Conservation (phyloP, 2,113 vertebrate species). For the Trochalopteron elliotii region DNA sequence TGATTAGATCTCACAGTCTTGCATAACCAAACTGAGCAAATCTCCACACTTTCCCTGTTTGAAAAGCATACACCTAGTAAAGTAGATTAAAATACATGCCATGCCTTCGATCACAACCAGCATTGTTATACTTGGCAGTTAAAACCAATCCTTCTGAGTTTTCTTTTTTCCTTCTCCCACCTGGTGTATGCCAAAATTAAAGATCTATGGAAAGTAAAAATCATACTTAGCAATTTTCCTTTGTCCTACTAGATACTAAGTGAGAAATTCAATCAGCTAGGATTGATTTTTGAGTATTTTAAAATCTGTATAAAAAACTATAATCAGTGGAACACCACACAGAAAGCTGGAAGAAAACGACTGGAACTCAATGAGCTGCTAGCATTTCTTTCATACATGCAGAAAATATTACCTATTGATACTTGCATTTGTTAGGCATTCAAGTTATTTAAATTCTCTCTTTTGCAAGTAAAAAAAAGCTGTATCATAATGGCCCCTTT, state of each 20-base stretch:
- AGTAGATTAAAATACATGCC: slow-evolving; percentile 19
- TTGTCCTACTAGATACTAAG: not conserved
- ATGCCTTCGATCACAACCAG: not conserved
- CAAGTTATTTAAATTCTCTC: not conserved
- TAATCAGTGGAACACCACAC: not conserved
- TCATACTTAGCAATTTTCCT: not conserved
- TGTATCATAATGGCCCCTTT: not conserved
- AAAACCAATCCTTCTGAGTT: not conserved
- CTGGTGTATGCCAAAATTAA: not conserved
- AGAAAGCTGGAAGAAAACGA: not conserved
- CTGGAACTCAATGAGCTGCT: not conserved
- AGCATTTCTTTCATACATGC: not conserved
- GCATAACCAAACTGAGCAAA: not conserved
- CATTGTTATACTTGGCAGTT: not conserved
- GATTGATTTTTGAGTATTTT: not conserved
- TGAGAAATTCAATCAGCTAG: not conserved
- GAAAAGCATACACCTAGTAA: slow-evolving; percentile 6
- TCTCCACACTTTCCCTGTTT: not conserved
- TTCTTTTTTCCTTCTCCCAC: not conserved
- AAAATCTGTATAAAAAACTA: not conserved
- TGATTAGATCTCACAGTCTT: not conserved
- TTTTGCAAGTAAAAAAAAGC: not conserved
- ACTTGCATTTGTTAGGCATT: not conserved
- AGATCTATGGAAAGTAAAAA: not conserved
- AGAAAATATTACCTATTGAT: not conserved